Evolutionary conservation across 2,797 vertebrate genomes (phyloP).

Genomic region (Sibirionetta formosa): DNA sequence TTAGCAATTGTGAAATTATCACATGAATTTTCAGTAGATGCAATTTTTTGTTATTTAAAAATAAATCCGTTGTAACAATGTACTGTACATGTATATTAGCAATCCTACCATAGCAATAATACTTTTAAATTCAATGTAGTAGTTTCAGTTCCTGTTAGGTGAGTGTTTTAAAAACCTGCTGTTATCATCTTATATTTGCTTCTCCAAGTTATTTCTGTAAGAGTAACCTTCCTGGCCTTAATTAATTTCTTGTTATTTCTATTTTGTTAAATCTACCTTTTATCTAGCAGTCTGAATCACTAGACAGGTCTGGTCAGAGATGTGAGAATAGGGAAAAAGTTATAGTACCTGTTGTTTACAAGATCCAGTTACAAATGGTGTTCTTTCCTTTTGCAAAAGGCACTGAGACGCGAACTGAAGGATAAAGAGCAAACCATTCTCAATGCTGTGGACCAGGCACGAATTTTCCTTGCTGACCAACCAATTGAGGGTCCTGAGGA

Average conservation of each 20-base stretch:
- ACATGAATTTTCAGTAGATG: neutral
- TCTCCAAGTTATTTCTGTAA: neutral
- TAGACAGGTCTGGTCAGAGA: neutral
- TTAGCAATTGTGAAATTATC: constrained; percentile 40
- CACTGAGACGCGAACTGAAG: constrained; percentile 90
- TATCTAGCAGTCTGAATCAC: neutral
- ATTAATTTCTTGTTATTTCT: neutral
- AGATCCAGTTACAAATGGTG: neutral
- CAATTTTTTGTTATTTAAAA: neutral
- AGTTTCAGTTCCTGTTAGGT: neutral
- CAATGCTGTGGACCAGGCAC: constrained; percentile 93
- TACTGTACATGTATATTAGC: neutral
- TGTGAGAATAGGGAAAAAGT: neutral
- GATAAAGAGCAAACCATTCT: constrained; percentile 92
- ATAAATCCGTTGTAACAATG: neutral
- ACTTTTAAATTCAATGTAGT: neutral
- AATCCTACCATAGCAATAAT: neutral
- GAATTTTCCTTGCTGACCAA: constrained; percentile 95
- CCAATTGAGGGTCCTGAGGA: constrained; percentile 97
- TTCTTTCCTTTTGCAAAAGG: constrained; percentile 81
- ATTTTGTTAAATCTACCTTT: constrained; percentile 28
- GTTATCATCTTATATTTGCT: neutral
- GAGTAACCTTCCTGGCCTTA: neutral
- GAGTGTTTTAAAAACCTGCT: neutral
- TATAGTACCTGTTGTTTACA: neutral